These are phyloP conservation scores for Meganola albula DNA, from an alignment of 2,888 invertebrate species.

Conservation along the genomic window DNA sequence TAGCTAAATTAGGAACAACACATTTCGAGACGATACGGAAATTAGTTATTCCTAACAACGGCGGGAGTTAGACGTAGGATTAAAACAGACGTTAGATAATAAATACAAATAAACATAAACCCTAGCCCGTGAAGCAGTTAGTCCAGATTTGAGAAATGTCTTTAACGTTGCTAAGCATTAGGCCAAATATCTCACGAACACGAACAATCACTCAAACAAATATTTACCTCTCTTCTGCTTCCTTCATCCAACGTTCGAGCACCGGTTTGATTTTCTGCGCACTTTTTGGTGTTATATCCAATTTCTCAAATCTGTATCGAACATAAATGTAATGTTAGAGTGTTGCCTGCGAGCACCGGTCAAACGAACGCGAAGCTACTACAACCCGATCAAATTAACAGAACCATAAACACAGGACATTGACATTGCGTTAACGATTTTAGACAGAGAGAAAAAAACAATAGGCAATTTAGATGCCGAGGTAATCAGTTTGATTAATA, in stretches of 20 bases:
- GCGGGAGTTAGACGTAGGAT: constrained; percentile 29
- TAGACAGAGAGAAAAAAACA: constrained; percentile 66
- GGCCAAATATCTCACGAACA: constrained; percentile 74
- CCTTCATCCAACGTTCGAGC: constrained; percentile 98
- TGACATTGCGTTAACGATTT: constrained; percentile 77
- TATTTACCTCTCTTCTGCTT: constrained; percentile 96
- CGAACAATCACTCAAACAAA: constrained; percentile 69
- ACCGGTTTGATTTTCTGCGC: constrained; percentile 99
- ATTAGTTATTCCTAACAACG: constrained; percentile 31
- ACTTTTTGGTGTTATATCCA: constrained; percentile 99
- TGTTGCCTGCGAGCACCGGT: constrained; percentile 58
- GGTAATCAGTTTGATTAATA: constrained; percentile 77
- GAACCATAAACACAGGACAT: constrained; percentile 81
- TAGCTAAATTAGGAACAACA: constrained; percentile 27
- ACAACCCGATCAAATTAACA: constrained; percentile 54
- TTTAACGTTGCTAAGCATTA: constrained; percentile 69
- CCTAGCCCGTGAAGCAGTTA: constrained; percentile 67
- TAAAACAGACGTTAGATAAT: constrained; percentile 34
- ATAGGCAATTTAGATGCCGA: constrained; percentile 73
- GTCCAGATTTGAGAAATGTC: constrained; percentile 78
- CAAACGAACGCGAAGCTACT: constrained; percentile 38
- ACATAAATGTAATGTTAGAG: constrained; percentile 75
- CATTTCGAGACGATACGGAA: constrained; percentile 22
- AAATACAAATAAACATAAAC: constrained; percentile 44
- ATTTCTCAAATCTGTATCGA: constrained; percentile 95